Evolutionary conservation across 1,140 invertebrate species (phyloP), one percentile per base, ranked within the genome.

Genomic region (Caenorhabditis briggsae): DNA sequence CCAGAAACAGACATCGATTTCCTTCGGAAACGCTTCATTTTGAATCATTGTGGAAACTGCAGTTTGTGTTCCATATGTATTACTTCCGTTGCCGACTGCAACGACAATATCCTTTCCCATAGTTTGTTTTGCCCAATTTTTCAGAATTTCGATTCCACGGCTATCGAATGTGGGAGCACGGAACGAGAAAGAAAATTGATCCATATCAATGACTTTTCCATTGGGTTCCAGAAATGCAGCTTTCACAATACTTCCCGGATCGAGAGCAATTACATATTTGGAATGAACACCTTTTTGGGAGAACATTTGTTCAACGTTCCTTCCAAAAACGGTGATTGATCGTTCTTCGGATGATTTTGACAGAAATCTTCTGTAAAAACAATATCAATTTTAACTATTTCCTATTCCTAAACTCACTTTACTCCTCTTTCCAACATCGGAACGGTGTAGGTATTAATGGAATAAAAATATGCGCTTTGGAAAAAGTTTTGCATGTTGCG

Each of bases 181-280:
- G 18, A 83, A 43, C 12, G 23, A 23, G 50, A 83, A 33, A 33
- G 33, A 33, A 33, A 33, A 83, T 11, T 41, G 12, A n/a, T 46
- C 18, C 61, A 58, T 82, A 12, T 12, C 48, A 43, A 86, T 55
- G 23, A 84, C 58, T 16, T 74, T 78, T 93, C 96, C 96, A 84
- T 94, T 95, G 59, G 94, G 93, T 33, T 95, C 95, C 23, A 96
- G 94, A 1, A 96, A 92, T 11, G 95, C 95, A 83, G 96, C 91
- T 94, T 97, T 97, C 91, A 96, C 96, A 83, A 91, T 93, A 91
- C 95, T 97, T 0, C 96, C 94, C 5, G 96, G 96, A 94, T 98
- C 96, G 58, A 97, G 94, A 0, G 96, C 96, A 16, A 96, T 91
- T 64, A 97, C 95, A 1, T 93, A 93, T 92, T 95, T 94, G n/a